phyloP scores from a whole-genome alignment of 2,797 vertebrate species.

The Anguilla obscura region DNA sequence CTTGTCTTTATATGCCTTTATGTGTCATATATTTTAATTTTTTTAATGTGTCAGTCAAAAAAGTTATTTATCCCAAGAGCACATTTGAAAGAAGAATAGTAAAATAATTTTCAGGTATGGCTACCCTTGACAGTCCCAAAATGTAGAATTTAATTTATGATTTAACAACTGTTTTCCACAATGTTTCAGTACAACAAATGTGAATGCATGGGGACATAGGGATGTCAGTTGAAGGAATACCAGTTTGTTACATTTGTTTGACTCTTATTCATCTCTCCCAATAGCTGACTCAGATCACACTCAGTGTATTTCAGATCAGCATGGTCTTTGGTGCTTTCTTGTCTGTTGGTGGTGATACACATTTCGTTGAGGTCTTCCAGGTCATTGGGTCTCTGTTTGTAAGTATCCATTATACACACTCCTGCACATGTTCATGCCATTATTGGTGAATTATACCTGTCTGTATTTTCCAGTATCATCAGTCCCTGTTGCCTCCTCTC shows the following conservation, averaged over 20 bases:
- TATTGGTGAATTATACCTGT: background rate
- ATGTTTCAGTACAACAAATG: background rate
- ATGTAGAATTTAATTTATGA: background rate
- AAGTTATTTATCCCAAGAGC: background rate
- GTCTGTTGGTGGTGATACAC: background rate
- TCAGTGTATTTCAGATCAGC: background rate
- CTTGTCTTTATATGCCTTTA: background rate
- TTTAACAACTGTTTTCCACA: background rate
- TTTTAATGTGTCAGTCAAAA: background rate
- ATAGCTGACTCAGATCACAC: conserved; percentile 8
- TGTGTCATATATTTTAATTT: background rate
- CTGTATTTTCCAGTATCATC: background rate
- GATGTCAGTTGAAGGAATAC: background rate
- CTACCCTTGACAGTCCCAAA: background rate
- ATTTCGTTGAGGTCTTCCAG: background rate
- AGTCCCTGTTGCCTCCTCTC: background rate
- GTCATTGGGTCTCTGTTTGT: background rate
- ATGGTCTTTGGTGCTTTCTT: background rate
- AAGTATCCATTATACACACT: background rate
- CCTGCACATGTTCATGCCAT: background rate
- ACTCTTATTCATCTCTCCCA: background rate
- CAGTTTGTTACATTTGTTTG: background rate
- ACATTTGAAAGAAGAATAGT: background rate
- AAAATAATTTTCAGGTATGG: background rate
- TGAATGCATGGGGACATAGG: background rate